These are phyloP conservation scores for Drosophila bocki DNA, from an alignment of 1,140 invertebrate species.

Conservation along the genomic window DNA sequence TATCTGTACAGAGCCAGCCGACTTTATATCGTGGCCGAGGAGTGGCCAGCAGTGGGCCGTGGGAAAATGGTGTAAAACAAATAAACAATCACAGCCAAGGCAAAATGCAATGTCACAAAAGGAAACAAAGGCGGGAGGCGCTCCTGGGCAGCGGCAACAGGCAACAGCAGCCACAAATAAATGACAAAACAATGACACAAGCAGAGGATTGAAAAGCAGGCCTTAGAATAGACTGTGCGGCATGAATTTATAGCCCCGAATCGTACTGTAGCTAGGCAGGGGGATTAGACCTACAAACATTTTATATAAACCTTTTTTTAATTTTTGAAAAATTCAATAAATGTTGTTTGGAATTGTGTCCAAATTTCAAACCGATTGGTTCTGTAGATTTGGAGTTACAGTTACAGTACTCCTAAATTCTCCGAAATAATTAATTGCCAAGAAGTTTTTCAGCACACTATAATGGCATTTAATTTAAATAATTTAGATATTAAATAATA, in stretches of 20 bases:
- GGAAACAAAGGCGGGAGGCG: slow-evolving; percentile 24
- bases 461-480: no score
- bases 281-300: not conserved
- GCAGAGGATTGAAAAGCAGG: not conserved
- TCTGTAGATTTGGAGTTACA: no score
- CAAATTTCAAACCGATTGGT: no score
- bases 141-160: not conserved
- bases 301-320: no score
- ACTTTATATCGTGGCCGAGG: not conserved
- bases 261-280: not conserved
- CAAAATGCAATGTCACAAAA: slow-evolving; percentile 40
- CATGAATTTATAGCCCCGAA: not conserved
- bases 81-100: slow-evolving; percentile 61
- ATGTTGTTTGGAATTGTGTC: no score
- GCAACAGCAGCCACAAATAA: slow-evolving; percentile 15
- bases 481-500: no score
- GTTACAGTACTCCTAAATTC: no score
- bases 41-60: not conserved
- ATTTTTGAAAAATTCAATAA: no score
- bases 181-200: slow-evolving; percentile 17
- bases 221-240: not conserved
- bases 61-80: slow-evolving; percentile 70
- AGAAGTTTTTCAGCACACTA: no score
- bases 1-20: slow-evolving; percentile 4
- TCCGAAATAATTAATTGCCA: no score